Conservation (phyloP, 2,113 vertebrate genomes). For the Melanerpes formicivorus region DNA sequence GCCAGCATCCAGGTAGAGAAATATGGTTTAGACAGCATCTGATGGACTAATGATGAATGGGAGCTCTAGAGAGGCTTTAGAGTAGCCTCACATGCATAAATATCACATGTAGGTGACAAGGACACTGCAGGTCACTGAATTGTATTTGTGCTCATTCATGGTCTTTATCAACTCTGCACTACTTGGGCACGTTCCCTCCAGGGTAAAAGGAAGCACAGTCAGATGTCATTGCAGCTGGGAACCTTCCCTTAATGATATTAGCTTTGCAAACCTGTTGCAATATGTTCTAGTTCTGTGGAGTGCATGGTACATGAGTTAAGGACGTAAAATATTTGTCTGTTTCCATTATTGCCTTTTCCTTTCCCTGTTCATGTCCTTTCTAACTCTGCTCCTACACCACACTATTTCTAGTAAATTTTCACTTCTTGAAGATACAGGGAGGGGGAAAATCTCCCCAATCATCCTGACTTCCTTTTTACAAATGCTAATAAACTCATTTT, state of each 20-base stretch:
- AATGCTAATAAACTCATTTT: slow-evolving; percentile 23
- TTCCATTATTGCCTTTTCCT: neutral
- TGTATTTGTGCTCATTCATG: slow-evolving; percentile 14
- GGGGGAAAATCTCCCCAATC: neutral
- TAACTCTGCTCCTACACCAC: neutral
- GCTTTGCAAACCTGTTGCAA: neutral
- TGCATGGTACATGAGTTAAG: neutral
- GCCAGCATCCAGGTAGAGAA: slow-evolving; percentile 56
- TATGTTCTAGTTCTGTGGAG: neutral
- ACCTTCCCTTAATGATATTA: neutral
- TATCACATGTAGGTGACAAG: slow-evolving; percentile 59
- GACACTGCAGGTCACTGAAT: slow-evolving; percentile 53
- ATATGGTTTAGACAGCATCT: slow-evolving; percentile 54
- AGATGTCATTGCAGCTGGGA: neutral
- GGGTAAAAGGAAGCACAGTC: neutral
- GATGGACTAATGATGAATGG: slow-evolving; percentile 66
- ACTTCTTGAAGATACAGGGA: neutral
- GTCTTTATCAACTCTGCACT: neutral
- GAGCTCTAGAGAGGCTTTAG: slow-evolving; percentile 50
- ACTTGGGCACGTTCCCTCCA: neutral
- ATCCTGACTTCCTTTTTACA: neutral
- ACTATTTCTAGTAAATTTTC: neutral
- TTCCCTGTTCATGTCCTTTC: neutral
- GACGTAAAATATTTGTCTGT: neutral
- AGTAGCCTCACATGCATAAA: slow-evolving; percentile 61